phyloP scores from a whole-genome alignment of 2,888 invertebrate genomes.

The Melanotus villosus region DNA sequence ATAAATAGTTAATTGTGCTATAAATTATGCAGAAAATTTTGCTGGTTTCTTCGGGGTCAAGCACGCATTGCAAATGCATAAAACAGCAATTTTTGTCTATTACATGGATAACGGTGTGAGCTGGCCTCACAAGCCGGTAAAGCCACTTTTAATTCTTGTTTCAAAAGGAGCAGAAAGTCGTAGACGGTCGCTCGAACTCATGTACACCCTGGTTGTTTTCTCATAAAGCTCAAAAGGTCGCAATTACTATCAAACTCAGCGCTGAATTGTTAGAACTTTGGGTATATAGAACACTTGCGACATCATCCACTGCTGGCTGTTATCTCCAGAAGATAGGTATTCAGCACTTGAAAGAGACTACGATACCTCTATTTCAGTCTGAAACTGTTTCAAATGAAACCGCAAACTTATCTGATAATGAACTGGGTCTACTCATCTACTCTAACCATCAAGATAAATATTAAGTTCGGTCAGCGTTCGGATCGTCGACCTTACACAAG shows the following conservation, averaged over 20 bases:
- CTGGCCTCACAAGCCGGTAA: conserved; percentile 8
- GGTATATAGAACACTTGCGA: not conserved
- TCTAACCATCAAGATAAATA: no score
- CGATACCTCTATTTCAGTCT: not conserved
- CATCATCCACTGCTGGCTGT: not conserved
- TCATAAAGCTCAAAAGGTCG: not conserved
- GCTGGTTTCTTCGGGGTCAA: not conserved
- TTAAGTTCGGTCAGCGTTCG: not conserved
- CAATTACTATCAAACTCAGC: conserved; percentile 1
- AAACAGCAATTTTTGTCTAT: conserved; percentile 5
- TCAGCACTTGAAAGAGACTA: not conserved
- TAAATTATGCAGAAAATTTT: not conserved
- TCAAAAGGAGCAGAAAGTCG: conserved; percentile 4
- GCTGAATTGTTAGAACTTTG: not conserved
- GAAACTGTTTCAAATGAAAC: not conserved
- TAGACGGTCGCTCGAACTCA: not conserved
- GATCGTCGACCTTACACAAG: not conserved
- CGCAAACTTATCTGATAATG: not conserved
- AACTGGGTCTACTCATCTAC: not conserved
- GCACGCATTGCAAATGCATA: conserved; percentile 11
- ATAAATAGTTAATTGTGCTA: not conserved
- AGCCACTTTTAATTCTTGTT: conserved; percentile 16
- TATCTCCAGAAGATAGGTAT: not conserved
- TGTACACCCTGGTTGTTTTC: not conserved
- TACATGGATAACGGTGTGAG: conserved; percentile 7